Evolutionary conservation across 1,140 invertebrate genomes (phyloP).

Genomic region (Probaryconus sp.): DNA sequence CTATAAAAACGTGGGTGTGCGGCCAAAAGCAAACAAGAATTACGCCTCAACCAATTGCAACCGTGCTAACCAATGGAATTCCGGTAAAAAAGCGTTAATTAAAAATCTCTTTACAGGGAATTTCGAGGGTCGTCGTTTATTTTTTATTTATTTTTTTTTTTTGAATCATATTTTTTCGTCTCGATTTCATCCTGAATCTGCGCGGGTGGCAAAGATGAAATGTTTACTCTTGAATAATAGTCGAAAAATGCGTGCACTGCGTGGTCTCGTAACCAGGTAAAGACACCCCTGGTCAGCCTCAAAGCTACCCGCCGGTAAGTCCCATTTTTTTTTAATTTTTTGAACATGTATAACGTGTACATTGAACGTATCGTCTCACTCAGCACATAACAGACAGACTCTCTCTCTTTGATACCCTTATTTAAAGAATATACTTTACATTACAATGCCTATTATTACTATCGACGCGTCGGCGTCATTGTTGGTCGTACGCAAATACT

Average conservation of each 20-base stretch:
- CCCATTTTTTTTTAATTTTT: no score
- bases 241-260: slow-evolving; percentile 49
- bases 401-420: slow-evolving; percentile 54
- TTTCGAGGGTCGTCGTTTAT: slow-evolving; percentile 22
- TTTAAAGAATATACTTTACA: slow-evolving; percentile 71
- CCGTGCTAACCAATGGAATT: slow-evolving; percentile 45
- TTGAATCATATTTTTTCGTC: slow-evolving; percentile 6
- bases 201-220: slow-evolving; percentile 30
- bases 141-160: neutral
- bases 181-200: slow-evolving; percentile 4
- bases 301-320: no score
- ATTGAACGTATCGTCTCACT: slow-evolving; percentile 38
- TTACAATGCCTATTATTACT: slow-evolving; percentile 72
- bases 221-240: slow-evolving; percentile 41
- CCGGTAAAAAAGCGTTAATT: slow-evolving; percentile 44
- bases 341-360: neutral
- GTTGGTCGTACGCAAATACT: slow-evolving; percentile 77
- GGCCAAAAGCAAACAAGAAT: slow-evolving; percentile 24
- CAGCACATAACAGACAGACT: slow-evolving; percentile 60
- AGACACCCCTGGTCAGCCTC: no score
- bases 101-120: slow-evolving; percentile 61
- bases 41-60: slow-evolving; percentile 45
- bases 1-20: slow-evolving; percentile 36
- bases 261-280: slow-evolving; percentile 25
- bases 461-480: slow-evolving; percentile 68